Base-by-base conservation (phyloP, 2,888 invertebrate species). In the Seira ritae region DNA sequence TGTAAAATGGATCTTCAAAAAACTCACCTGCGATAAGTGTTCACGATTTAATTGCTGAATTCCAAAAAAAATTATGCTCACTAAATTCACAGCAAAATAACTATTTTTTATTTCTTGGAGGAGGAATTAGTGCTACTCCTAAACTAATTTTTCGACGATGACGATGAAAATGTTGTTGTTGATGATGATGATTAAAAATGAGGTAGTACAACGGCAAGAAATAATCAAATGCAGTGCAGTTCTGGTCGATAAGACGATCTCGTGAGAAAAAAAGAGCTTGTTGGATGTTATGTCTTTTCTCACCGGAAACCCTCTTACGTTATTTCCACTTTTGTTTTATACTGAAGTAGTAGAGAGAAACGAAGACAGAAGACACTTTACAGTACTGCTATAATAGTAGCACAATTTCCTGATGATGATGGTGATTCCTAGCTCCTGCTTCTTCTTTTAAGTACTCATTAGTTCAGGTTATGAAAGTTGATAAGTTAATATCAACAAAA, bases 291-390 rank as follows among this genome's bases (percentile, higher is more conserved):
- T n/a, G 12, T 76, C 71, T 78, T 74, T 83, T 78, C 83, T 62
- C 78, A 83, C 78, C 83, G 83, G 83, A 83, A 78, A 78, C 46
- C 70, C 74, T 83, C 78, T 83, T 83, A 83, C 83, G 83, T 74
- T 83, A 83, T 83, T 83, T 83, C 78, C 83, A 74, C 82, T 55
- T 31, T 71, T 74, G 80, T 70, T 77, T 55, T 12, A 55, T 31
- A 31, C 31, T 31, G 3, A 31, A 42, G 6, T 42, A 42, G n/a
- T n/a, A n/a, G n/a, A n/a, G n/a, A n/a, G n/a, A n/a, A n/a, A 3
- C 15, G 50, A 50, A 2, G 15, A 50, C 17, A n/a, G 50, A 50
- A 8, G 62, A 62, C 62, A 62, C 20, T 62, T 62, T 62, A 50
- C 6, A 50, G 50, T 50, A 50, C 50, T 50, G 70, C 77, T 55